Evolutionary conservation across 2,797 vertebrate genomes (phyloP).

Genomic region (Momotus momota): DNA sequence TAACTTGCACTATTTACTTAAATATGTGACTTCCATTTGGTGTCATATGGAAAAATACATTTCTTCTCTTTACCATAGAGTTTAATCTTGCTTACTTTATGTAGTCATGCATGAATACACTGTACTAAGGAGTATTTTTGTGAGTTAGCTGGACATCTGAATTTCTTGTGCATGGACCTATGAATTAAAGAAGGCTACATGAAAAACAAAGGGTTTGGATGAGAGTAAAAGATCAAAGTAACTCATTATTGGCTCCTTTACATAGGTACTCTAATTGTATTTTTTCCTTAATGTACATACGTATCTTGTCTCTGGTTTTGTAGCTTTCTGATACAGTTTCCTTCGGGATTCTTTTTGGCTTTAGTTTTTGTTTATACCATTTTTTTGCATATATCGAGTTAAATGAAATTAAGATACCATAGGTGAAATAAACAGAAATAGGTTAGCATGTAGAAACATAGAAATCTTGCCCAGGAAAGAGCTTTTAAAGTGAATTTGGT

Average conservation of each 20-base stretch:
- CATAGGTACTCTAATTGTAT: neutral
- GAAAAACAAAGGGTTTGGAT: neutral
- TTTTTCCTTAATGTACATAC: neutral
- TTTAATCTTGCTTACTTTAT: constrained; percentile 35
- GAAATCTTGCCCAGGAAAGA: neutral
- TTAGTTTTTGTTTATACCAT: neutral
- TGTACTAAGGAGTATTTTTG: neutral
- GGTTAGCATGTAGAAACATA: neutral
- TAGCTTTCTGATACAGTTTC: neutral
- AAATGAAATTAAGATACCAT: neutral
- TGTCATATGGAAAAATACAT: constrained; percentile 34
- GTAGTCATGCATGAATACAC: neutral
- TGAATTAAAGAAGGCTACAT: neutral
- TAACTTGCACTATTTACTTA: neutral
- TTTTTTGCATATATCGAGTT: neutral
- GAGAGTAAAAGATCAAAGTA: neutral
- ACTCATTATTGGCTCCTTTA: neutral
- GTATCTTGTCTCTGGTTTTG: neutral
- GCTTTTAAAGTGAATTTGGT: neutral
- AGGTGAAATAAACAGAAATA: neutral
- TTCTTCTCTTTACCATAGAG: constrained; percentile 14
- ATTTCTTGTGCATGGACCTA: neutral
- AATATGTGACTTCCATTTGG: constrained; percentile 1
- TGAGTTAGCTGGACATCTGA: neutral
- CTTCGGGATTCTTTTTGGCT: neutral